A percentile compares a stretch with the other conserved stretches of the same genome.
Conservation (phyloP, 2,888 invertebrate genomes). For the Aspidiotus destructor region DNA sequence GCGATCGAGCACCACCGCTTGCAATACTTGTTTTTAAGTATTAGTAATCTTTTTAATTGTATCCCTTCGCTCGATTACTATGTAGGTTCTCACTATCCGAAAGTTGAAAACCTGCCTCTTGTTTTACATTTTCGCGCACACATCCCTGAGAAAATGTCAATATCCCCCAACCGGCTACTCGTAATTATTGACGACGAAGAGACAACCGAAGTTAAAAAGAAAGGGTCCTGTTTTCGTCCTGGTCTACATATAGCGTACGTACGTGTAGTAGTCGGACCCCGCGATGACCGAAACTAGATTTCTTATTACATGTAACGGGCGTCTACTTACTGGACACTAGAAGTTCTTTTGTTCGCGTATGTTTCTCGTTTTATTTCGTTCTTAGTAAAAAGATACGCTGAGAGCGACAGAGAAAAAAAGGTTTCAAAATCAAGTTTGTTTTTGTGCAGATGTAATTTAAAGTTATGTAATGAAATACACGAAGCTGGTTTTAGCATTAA, state of each 20-base stretch:
- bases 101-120: no score
- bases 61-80: no score
- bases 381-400: neutral
- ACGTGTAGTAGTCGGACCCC: no score
- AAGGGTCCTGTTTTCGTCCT: no score
- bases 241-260: no score
- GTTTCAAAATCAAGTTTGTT: constrained; percentile 27
- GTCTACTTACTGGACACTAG: constrained; percentile 17
- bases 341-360: constrained; percentile 20
- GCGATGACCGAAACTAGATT: no score
- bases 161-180: neutral
- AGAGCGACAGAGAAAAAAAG: neutral
- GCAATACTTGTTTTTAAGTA: no score
- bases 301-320: neutral
- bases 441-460: constrained; percentile 18
- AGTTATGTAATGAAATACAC: constrained; percentile 21
- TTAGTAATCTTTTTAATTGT: no score
- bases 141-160: neutral
- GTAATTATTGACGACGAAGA: constrained; percentile 4
- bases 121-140: no score
- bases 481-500: constrained; percentile 13
- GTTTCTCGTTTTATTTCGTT: constrained; percentile 17
- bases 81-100: no score
- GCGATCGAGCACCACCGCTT: no score
- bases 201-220: neutral